Conservation (phyloP, 2,888 invertebrate species). For the Eupsilia transversa region DNA sequence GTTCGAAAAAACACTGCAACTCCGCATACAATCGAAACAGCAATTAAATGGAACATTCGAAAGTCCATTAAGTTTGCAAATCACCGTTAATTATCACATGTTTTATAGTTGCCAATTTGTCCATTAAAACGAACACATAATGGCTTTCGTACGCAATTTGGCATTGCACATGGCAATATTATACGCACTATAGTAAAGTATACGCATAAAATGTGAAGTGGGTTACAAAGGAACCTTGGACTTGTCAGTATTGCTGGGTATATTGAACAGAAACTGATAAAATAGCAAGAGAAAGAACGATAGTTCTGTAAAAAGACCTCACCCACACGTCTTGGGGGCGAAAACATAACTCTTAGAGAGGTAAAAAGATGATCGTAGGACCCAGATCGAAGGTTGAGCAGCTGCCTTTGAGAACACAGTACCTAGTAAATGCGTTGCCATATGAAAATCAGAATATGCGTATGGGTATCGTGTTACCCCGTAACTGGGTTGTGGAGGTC, state of each 20-base stretch:
- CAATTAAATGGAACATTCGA: slow-evolving; percentile 26
- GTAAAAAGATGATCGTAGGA: no score
- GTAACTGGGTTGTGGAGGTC: no score
- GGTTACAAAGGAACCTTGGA: slow-evolving; percentile 43
- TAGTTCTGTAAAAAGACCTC: no score
- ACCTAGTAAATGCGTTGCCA: no score
- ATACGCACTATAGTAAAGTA: slow-evolving; percentile 50
- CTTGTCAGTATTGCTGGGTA: neutral
- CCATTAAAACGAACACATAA: slow-evolving; percentile 50
- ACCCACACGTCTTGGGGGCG: no score
- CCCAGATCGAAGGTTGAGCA: no score
- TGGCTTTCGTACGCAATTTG: slow-evolving; percentile 45
- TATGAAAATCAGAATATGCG: no score
- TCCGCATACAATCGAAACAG: slow-evolving; percentile 18
- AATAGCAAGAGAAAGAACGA: neutral
- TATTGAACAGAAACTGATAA: neutral
- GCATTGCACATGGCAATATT: slow-evolving; percentile 44
- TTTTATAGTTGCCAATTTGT: slow-evolving; percentile 44
- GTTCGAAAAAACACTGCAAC: neutral
- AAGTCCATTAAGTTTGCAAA: slow-evolving; percentile 43
- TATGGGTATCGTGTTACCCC: no score
- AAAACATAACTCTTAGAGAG: no score
- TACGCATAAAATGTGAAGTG: slow-evolving; percentile 29
- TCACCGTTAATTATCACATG: slow-evolving; percentile 45
- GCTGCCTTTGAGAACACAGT: no score